Evolutionary conservation across 2,797 vertebrate genomes (phyloP), one percentile per base, ranked within the genome.

Genomic region (Cynodonichthys magdalenae): DNA sequence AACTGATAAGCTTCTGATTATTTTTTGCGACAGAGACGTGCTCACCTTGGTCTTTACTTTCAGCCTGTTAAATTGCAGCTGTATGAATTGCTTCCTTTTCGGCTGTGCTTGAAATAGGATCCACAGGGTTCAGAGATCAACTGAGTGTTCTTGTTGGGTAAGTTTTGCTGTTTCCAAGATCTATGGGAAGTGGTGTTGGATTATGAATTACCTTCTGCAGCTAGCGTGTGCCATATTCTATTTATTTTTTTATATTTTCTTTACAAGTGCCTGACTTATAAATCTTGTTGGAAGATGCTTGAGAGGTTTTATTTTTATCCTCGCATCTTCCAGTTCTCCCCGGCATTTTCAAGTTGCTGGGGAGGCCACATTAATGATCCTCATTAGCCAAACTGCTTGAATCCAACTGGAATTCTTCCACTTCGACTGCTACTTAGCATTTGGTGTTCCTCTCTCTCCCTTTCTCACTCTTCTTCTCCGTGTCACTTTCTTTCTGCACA

Each of bases 281-380:
- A 84, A 83, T 84, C 72, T 73, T 67, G 12, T 60, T 78, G 63
- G 74, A 50, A 79, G 78, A 66, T 66, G 80, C 72, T 66, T 76
- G 63, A 87, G 73, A 64, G 74, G 79, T 78, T 85, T 88, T 84
- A 85, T 87, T 89, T 87, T 87, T 81, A 83, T 83, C 78, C 73
- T 47, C 52, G 57, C 53, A 65, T 78, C 72, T 66, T 79, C 68
- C 51, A 45, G 69, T 74, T 67, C 79, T 82, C 83, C 74, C 63
- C 53, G 60, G 79, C 19, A 27, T 79, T 24, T 85, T 77, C 80
- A 61, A 72, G 51, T 49, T 71, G 49, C 69, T 55, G 62, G 71
- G 70, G 72, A 71, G 74, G 53, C 62, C 69, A 59, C 69, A 59
- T 78, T 90, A 89, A 90, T 87, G 84, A 86, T 87, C 66, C 83